Base-by-base conservation (phyloP, 2,113 vertebrate species). In the Myotis brandtii region DNA sequence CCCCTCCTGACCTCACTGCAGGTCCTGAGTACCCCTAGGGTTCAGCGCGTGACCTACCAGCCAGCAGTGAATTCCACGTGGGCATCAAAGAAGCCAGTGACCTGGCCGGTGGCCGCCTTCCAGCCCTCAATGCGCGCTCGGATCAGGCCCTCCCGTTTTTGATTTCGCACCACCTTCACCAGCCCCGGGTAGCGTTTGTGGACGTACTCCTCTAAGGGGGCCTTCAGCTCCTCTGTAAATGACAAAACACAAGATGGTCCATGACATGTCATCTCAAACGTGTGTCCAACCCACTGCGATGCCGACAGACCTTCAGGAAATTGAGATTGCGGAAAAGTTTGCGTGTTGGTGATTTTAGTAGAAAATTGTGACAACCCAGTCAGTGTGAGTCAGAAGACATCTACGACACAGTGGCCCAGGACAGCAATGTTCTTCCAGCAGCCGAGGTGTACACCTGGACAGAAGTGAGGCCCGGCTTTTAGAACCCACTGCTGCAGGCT, bases 1-100 rank as follows among this genome's bases (percentile, higher is more conserved):
- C 40, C 50, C 16, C 21, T 32, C 12, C 85, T 73, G 37, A 54
- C 64, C 50, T 27, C 20, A 32, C 7, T 6, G 2, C 12, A 23
- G 43, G 46, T 37, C 25, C 50, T 7, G 0, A n/a, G 52, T 5
- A 9, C 12, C 64, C 52, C 56, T 2, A 2, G 2, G 30, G 1
- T 17, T 46, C 9, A 5, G 48, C 32, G 2, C 12, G 50, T 43
- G 46, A 98, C 99, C 97, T 98, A 99, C 99, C 99, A 99, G 96
- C 99, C 99, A 0, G 99, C 99, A 0, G 99, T 99, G 98, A 99
- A 99, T 97, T 99, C 99, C 97, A 99, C 99, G 0, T 99, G 99
- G 37, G 99, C 99, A 79, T 99, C 99, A 2, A 99, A 99, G 95
- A 99, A 99, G 1, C 99, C 99, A 0, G 99, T 99, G 98, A 99